Evolutionary conservation across 2,888 invertebrate species (phyloP).

Genomic region (Protophormia terraenovae): DNA sequence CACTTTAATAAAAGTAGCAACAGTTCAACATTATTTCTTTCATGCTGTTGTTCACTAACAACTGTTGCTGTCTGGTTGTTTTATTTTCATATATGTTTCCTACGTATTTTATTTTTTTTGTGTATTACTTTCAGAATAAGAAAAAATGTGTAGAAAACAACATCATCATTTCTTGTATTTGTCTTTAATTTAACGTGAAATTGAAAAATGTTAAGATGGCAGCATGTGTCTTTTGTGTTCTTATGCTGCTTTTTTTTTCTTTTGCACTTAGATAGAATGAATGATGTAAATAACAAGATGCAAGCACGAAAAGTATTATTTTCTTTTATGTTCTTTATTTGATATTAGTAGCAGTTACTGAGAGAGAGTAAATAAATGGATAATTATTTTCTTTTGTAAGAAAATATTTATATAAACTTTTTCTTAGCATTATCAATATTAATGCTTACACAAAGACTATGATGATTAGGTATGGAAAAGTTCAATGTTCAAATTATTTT

Average conservation of each 20-base stretch:
- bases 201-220: slow-evolving; percentile 44
- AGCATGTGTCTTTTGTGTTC: slow-evolving; percentile 46
- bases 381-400: not conserved
- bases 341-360: not conserved
- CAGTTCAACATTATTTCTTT: not conserved
- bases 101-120: not conserved
- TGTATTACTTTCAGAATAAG: not conserved
- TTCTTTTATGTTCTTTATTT: not conserved
- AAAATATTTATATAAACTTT: not conserved
- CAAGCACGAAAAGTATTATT: slow-evolving; percentile 38
- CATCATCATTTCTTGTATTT: slow-evolving; percentile 47
- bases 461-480: not conserved
- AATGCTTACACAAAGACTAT: too few relatives aligned
- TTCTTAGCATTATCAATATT: too few relatives aligned
- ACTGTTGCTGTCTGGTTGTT: slow-evolving; percentile 58
- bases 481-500: too few relatives aligned
- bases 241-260: not conserved
- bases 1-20: slow-evolving; percentile 46
- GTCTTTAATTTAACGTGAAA: slow-evolving; percentile 63
- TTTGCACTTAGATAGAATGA: not conserved
- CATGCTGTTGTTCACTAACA: slow-evolving; percentile 28
- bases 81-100: not conserved
- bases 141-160: slow-evolving; percentile 7
- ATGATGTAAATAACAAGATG: slow-evolving; percentile 46
- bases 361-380: not conserved